Base-by-base conservation (phyloP, 2,888 invertebrate genomes). In the Sisyra nigra region DNA sequence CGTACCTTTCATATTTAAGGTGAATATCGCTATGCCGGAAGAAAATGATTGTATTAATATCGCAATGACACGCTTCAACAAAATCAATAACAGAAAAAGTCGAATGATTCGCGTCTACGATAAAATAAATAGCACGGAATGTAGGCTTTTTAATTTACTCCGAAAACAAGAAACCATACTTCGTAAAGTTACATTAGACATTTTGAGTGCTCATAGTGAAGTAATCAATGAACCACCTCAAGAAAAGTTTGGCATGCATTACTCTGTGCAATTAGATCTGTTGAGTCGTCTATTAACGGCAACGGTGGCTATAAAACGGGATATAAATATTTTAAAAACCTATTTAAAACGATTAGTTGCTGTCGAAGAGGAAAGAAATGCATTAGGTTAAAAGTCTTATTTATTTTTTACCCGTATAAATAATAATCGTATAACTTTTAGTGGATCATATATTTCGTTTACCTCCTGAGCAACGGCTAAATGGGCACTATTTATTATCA, bases 381-480 rank as follows among this genome's bases (percentile, higher is more conserved):
- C 47, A 15, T 52, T 57, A 48, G 56, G 57, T 55, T 10, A 13
- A 3, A n/a, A 24, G 8, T 3, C 15, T 15, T n/a, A n/a, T 9
- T 11, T 18, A 38, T 3, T 18, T 17, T 38, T 9, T 14, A 38
- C 11, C 10, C 29, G 7, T 30, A 2, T n/a, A 29, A 40, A 14
- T 10, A 9, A 10, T 14, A 9, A 40, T 3, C 10, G 30, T 7
- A 29, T 18, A 10, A 33, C 8, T 29, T 18, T 51, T 50, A 53
- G 57, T 55, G 8, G 58, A 58, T 38, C 56, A 58, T 45, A 56
- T 59, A n/a, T 55, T 54, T 43, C 52, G 55, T 5, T 42, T 57
- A 31, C 57, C 59, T 7, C 47, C 47, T 1, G 53, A 57, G 19
- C 50, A 57, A 42, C 48, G 56, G 10, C 46, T 52, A 33, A 53